Base-by-base conservation (phyloP, 2,888 invertebrate genomes). In the Plagodis dolabraria region DNA sequence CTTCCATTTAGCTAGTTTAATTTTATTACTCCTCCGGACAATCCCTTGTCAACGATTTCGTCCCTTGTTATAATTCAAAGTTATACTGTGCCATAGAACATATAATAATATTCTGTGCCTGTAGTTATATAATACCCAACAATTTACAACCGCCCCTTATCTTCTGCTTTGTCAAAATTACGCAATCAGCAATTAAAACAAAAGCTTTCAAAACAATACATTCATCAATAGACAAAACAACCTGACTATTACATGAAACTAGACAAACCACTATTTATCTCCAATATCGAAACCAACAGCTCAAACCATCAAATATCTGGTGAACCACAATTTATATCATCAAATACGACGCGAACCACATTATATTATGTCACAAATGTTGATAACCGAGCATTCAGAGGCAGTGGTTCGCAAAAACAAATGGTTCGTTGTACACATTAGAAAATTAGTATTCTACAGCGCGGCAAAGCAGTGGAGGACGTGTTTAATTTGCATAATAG, bases 381-480 rank as follows among this genome's bases (percentile, higher is more conserved):
- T 58, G 58, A 63, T 56, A 63, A 63, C 52, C 38, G 51, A 53
- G 60, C 64, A 63, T 60, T 51, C 52, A 53, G 44, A 51, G 47
- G 9, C 52, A 38, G 34, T 33, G 48, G 48, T 60, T 57, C 53
- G 50, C 52, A 58, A 60, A 59, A 65, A 66, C 60, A 61, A 63
- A 68, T 59, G 53, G 46, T 44, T 34, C 46, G 22, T 44, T 11
- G 53, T 63, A 60, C 60, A 63, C 64, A 63, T 67, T 68, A 64
- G 64, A 58, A 60, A 61, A 68, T 68, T 67, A 68, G 67, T 61
- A 68, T 68, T 59, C 64, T 47, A 57, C 57, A 60, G 58, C 57
- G 60, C 57, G 52, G 57, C 52, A 53, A 57, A 57, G 33, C 60
- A 48, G 58, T 52, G 42, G 43, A 44, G 53, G 51, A 63, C 67